Evolutionary conservation across 1,140 invertebrate genomes (phyloP).

Genomic region (Drosophila repletoides): DNA sequence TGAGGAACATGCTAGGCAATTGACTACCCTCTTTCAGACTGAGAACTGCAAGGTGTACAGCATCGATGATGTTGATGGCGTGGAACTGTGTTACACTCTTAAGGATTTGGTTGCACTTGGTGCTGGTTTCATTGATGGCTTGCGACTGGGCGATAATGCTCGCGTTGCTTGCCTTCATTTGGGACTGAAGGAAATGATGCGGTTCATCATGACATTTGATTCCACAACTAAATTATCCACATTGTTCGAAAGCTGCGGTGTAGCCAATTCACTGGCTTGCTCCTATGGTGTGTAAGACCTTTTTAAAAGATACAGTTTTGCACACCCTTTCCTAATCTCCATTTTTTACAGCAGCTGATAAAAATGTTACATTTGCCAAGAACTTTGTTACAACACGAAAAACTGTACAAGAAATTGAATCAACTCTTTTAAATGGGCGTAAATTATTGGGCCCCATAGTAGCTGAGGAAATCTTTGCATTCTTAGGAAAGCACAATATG

Average conservation of each 20-base stretch:
- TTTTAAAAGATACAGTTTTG: neutral
- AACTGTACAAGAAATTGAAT: constrained; percentile 94
- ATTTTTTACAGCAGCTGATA: constrained; percentile 85
- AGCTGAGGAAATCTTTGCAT: constrained; percentile 95
- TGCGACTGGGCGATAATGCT: constrained; percentile 97
- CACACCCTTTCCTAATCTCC: neutral
- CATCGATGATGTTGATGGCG: constrained; percentile 96
- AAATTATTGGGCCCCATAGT: constrained; percentile 98
- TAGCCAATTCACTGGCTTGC: constrained; percentile 99
- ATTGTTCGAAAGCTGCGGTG: constrained; percentile 99
- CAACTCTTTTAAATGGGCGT: constrained; percentile 98
- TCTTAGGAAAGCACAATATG: constrained; percentile 92
- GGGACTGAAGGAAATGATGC: constrained; percentile 99
- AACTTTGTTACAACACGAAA: constrained; percentile 96
- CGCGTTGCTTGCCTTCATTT: constrained; percentile 98
- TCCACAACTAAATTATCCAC: constrained; percentile 92
- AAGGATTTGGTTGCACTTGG: constrained; percentile 98
- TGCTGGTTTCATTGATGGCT: constrained; percentile 97
- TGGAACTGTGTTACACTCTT: constrained; percentile 98
- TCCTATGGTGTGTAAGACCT: constrained; percentile 90
- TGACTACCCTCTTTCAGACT: constrained; percentile 95
- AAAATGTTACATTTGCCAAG: constrained; percentile 96
- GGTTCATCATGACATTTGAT: constrained; percentile 94
- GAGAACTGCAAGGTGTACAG: constrained; percentile 97
- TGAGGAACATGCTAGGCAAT: constrained; percentile 86